A percentile compares a stretch with the other conserved stretches of the same genome.
These are phyloP conservation scores for Drosophila aldrichi DNA, from an alignment of 2,888 invertebrate genomes.

Conservation along the genomic window DNA sequence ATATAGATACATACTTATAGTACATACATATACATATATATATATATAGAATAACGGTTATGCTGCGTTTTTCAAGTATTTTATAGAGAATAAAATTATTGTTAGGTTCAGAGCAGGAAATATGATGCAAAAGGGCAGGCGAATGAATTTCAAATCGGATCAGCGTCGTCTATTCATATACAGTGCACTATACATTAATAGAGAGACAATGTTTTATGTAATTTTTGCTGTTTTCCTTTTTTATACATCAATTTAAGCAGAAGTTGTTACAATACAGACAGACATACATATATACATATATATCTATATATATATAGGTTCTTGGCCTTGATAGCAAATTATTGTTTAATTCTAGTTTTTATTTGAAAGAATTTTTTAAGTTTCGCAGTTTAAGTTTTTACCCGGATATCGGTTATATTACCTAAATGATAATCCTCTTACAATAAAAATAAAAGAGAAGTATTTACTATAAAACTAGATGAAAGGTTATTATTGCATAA, in stretches of 20 bases:
- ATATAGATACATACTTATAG: constrained; percentile 11
- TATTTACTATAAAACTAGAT: constrained; percentile 73
- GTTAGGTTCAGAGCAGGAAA: constrained; percentile 23
- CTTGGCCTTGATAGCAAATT: constrained; percentile 74
- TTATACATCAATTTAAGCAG: constrained; percentile 13
- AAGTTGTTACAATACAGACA: constrained; percentile 36
- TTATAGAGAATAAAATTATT: constrained; percentile 51
- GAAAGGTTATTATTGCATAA: constrained; percentile 71
- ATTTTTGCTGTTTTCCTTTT: constrained; percentile 29
- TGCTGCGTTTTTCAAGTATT: constrained; percentile 64
- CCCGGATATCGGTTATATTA: constrained; percentile 34
- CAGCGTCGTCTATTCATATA: constrained; percentile 4
- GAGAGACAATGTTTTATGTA: constrained; percentile 19
- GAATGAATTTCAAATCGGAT: constrained; percentile 10
- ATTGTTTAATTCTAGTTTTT: constrained; percentile 44
- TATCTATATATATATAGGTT: constrained; percentile 34
- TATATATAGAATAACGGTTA: constrained; percentile 9
- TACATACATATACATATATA: constrained; percentile 5
- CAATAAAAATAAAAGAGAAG: constrained; percentile 45
- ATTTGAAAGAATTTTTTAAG: constrained; percentile 41
- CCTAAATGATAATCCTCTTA: constrained; percentile 42
- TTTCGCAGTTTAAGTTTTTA: constrained; percentile 40
- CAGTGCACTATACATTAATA: constrained; percentile 2
- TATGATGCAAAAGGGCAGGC: constrained; percentile 20
- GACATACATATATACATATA: constrained; percentile 6